Percentiles rank a stretch among this genome's conserved stretches.
These are phyloP conservation scores for Polyploca ridens DNA, from an alignment of 2,888 invertebrate genomes.

Conservation along the genomic window DNA sequence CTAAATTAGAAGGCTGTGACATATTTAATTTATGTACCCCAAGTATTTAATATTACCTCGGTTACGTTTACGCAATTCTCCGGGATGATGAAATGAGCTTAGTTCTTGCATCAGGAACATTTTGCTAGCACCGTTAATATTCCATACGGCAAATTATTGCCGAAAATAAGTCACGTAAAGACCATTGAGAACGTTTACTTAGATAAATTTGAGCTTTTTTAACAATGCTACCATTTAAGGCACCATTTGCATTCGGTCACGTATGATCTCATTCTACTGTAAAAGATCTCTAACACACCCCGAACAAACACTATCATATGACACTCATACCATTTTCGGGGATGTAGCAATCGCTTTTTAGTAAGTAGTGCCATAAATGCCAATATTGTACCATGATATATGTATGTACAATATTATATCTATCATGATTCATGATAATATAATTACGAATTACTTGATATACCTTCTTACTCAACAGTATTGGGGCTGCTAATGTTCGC, in stretches of 20 bases:
- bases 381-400: background rate
- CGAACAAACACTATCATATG: background rate
- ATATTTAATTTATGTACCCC: background rate
- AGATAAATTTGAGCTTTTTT: slow-evolving; percentile 12
- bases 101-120: slow-evolving; percentile 45
- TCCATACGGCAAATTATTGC: slow-evolving; percentile 16
- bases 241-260: slow-evolving; percentile 11
- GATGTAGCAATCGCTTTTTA: background rate
- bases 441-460: background rate
- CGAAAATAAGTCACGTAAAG: slow-evolving; percentile 13
- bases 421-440: background rate
- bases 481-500: too few relatives aligned
- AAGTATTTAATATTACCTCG: slow-evolving; percentile 1
- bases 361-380: background rate
- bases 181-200: slow-evolving; percentile 9
- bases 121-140: slow-evolving; percentile 29
- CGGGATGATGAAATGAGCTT: slow-evolving; percentile 43
- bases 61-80: slow-evolving; percentile 12
- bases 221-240: slow-evolving; percentile 9
- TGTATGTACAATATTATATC: too few relatives aligned
- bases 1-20: background rate
- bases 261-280: background rate
- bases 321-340: background rate
- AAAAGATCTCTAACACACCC: background rate
- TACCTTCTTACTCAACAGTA: too few relatives aligned